Percentiles rank a stretch among this genome's conserved stretches.
Evolutionary conservation across 2,113 vertebrate genomes (phyloP).

Genomic region (Carassius gibelio): DNA sequence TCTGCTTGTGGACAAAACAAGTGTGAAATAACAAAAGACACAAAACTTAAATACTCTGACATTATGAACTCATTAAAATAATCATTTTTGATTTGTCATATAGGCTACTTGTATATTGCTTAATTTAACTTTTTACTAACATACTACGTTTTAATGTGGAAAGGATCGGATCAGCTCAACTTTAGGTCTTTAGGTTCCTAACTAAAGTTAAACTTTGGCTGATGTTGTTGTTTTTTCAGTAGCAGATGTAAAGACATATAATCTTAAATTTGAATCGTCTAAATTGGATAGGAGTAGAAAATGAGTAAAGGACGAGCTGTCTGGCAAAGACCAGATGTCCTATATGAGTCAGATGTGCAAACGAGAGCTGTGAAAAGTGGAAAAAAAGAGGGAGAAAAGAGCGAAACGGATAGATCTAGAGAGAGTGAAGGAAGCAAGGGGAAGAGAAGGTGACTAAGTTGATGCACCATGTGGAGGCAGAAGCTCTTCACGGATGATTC

Average conservation of each 20-base stretch:
- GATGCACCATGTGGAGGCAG: conserved; percentile 25
- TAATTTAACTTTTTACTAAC: neutral
- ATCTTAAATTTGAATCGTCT: conserved; percentile 22
- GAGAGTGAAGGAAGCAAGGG: conserved; percentile 32
- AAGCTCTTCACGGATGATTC: conserved; percentile 36
- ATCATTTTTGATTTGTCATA: neutral
- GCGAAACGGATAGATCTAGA: conserved; percentile 32
- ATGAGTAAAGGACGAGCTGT: conserved; percentile 50
- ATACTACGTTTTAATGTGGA: neutral
- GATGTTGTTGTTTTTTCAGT: neutral
- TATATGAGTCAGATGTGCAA: conserved; percentile 65
- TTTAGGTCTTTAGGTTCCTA: neutral
- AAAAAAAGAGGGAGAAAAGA: conserved; percentile 40
- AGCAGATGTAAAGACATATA: conserved; percentile 13
- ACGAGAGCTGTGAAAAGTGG: conserved; percentile 52
- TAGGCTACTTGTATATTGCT: neutral
- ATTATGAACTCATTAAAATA: neutral
- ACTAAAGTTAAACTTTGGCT: neutral
- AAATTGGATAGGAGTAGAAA: conserved; percentile 24
- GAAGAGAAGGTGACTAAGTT: conserved; percentile 52
- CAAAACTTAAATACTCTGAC: neutral
- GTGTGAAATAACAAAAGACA: neutral
- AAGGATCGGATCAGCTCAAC: neutral
- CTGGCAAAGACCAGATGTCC: conserved; percentile 69
- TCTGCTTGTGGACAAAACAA: neutral